Evolutionary conservation across 2,888 invertebrate genomes (phyloP).

Genomic region (Dryococelus australis): DNA sequence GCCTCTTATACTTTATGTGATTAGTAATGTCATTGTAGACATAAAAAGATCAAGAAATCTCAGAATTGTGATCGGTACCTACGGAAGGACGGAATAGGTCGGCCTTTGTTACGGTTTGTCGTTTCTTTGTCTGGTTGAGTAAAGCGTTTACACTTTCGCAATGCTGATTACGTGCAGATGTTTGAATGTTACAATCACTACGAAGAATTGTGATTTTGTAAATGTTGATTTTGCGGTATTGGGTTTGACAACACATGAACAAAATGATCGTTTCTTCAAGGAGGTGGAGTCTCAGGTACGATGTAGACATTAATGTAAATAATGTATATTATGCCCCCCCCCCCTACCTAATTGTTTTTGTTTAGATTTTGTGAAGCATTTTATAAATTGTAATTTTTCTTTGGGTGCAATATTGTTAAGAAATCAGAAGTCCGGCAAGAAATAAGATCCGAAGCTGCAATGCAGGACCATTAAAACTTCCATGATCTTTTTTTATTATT

Average conservation of each 20-base stretch:
- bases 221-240: constrained; percentile 65
- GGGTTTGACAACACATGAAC: constrained; percentile 66
- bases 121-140: background rate
- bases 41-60: background rate
- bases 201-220: constrained; percentile 65
- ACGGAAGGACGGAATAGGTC: background rate
- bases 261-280: constrained; percentile 71
- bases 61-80: background rate
- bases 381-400: background rate
- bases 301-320: background rate
- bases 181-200: constrained; percentile 73
- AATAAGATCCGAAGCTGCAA: no score
- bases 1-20: background rate
- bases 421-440: no score
- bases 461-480: no score
- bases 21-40: background rate
- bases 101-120: background rate
- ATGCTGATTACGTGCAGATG: constrained; percentile 70
- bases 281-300: constrained; percentile 61
- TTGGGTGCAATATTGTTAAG: no score
- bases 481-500: no score
- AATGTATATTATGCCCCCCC: background rate
- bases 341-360: no score
- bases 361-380: background rate
- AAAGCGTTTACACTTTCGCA: background rate